Base-by-base conservation (phyloP, 2,888 invertebrate genomes). In the Vanessa cardui region DNA sequence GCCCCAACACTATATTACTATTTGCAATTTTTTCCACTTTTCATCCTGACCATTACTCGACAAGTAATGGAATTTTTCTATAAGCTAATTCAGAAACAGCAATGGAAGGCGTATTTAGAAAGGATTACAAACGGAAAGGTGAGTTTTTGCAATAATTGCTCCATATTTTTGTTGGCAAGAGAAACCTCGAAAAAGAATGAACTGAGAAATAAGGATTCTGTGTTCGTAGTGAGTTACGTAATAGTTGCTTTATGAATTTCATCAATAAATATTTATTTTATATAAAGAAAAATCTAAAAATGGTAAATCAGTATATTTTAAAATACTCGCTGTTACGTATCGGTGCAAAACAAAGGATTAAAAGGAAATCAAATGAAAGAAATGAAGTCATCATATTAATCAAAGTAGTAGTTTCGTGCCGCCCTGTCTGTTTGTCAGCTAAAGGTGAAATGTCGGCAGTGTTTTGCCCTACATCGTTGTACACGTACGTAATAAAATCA, bases 131-230 rank as follows among this genome's bases (percentile, higher is more conserved):
- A 74, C 73, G 72, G 76, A 74, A 72, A 72, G 58, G 47, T 47
- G 47, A 60, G 50, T n/a, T 18, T 47, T 20, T 58, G 68, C 71
- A 80, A 77, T 85, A 82, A 85, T 83, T 82, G 82, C 33, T 33
- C 33, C 33, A 84, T 86, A 81, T 80, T 80, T 78, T 76, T 74
- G 39, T 39, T 73, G 79, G 76, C 77, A 77, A 73, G 73, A 39
- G 82, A 81, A 79, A 81, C 83, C 80, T 80, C 78, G 82, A 81
- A 80, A 54, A 71, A 77, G 78, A 83, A 83, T 82, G 83, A 77
- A 80, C 71, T 74, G 73, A 71, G 63, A 71, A 72, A 70, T 74
- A 72, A 72, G 73, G 66, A 66, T 65, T 66, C 69, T 66, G 70
- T 74, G 74, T 69, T 77, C 74, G 77, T 72, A 73, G 73, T 71